Conservation (phyloP, 2,888 invertebrate genomes). For the Ornithoptera priamus region DNA sequence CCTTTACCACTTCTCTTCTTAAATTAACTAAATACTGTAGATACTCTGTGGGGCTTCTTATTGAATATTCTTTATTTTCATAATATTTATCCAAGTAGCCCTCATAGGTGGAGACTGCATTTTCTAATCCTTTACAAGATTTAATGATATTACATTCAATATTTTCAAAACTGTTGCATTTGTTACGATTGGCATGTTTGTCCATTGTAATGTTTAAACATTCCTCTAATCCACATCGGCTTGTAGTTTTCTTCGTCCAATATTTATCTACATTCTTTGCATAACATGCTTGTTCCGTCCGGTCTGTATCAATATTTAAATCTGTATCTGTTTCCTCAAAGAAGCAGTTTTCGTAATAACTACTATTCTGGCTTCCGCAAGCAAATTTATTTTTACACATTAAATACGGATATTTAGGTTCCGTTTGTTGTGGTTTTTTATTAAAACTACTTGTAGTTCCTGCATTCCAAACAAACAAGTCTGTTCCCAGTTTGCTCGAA, state of each 20-base stretch:
- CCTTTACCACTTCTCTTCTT: slow-evolving; percentile 76
- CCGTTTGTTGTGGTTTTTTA: neutral
- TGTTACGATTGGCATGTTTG: slow-evolving; percentile 33
- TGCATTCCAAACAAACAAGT: slow-evolving; percentile 57
- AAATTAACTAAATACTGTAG: slow-evolving; percentile 79
- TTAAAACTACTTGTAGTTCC: slow-evolving; percentile 22
- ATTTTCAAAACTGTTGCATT: slow-evolving; percentile 40
- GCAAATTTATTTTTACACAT: slow-evolving; percentile 48
- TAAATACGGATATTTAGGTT: slow-evolving; percentile 42
- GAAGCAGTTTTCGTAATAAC: slow-evolving; percentile 50
- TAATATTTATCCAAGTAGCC: slow-evolving; percentile 48
- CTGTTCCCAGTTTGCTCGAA: slow-evolving; percentile 52
- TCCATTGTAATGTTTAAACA: slow-evolving; percentile 40
- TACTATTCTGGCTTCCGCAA: slow-evolving; percentile 46
- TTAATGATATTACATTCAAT: slow-evolving; percentile 55
- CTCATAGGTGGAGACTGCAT: slow-evolving; percentile 56
- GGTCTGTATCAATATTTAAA: neutral
- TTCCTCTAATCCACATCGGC: slow-evolving; percentile 33
- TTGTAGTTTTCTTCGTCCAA: slow-evolving; percentile 34
- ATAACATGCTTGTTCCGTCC: slow-evolving; percentile 33
- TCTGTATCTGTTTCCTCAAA: slow-evolving; percentile 41
- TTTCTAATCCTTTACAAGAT: slow-evolving; percentile 59
- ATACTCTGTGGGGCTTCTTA: slow-evolving; percentile 77
- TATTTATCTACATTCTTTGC: slow-evolving; percentile 40
- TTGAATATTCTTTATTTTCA: slow-evolving; percentile 26